phyloP scores from a whole-genome alignment of 64 coral and sea anemone genomes.

The Pachyseris speciosa region DNA sequence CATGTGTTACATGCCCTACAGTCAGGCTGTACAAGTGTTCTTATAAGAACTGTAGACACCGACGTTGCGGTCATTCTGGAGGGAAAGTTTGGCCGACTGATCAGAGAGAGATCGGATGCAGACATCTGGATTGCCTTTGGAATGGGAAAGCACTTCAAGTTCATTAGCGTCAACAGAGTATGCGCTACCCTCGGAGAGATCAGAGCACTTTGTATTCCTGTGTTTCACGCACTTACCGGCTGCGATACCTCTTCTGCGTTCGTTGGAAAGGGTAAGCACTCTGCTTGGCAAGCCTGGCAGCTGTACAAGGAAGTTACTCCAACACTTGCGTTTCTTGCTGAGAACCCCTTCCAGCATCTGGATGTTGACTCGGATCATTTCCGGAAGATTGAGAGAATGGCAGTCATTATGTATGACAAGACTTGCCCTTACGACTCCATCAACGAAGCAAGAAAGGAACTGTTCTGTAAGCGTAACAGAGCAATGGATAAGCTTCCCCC shows the following conservation, averaged over 20 bases:
- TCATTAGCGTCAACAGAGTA: slow-evolving; percentile 29
- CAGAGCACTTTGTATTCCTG: slow-evolving; percentile 6
- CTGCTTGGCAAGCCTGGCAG: slow-evolving; percentile 61
- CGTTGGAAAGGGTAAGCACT: slow-evolving; percentile 42
- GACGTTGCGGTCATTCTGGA: not conserved
- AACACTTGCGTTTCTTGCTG: slow-evolving; percentile 30
- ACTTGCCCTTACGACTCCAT: slow-evolving; percentile 21
- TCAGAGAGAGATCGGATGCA: not conserved
- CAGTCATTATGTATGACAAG: slow-evolving; percentile 61
- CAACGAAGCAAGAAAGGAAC: slow-evolving; percentile 38
- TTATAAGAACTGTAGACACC: not conserved
- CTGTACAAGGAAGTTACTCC: slow-evolving; percentile 23
- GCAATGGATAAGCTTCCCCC: slow-evolving; percentile 71
- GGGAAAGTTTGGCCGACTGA: not conserved
- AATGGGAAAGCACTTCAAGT: slow-evolving; percentile 46
- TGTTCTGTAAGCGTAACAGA: slow-evolving; percentile 68
- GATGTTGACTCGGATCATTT: not conserved
- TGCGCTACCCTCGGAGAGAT: slow-evolving; percentile 6
- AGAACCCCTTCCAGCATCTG: slow-evolving; percentile 43
- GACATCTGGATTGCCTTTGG: slow-evolving; percentile 8
- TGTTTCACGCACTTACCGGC: slow-evolving; percentile 56
- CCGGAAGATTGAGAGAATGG: slow-evolving; percentile 36
- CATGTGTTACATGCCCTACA: slow-evolving; percentile 1
- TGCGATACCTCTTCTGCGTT: slow-evolving; percentile 44
- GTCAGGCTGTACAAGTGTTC: not conserved